Percentiles rank a stretch among this genome's conserved stretches.
Evolutionary conservation across 2,888 invertebrate species (phyloP).

Genomic region (Adelphocoris suturalis): DNA sequence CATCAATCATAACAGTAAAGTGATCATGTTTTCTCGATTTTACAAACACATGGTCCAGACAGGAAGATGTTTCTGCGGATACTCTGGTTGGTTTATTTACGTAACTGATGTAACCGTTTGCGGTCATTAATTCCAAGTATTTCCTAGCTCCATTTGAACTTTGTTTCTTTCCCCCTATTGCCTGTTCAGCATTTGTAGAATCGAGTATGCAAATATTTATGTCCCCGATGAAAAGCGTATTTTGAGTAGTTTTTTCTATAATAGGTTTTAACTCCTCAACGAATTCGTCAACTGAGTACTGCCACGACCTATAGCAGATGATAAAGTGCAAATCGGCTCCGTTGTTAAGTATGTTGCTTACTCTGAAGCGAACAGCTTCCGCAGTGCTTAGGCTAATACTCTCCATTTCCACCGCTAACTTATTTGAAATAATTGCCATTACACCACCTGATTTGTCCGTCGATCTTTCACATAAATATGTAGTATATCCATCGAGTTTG

Average conservation of each 20-base stretch:
- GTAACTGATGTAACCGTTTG: background rate
- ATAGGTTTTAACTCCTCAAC: background rate
- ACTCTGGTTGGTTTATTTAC: conserved; percentile 6
- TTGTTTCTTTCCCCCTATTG: background rate
- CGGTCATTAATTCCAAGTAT: conserved; percentile 1
- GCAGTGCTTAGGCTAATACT: background rate
- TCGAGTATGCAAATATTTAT: conserved; percentile 6
- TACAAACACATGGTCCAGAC: conserved; percentile 3
- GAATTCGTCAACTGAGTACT: background rate
- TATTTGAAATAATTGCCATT: background rate
- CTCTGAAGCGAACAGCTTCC: background rate
- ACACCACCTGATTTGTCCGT: too few relatives aligned
- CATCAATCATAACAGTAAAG: background rate
- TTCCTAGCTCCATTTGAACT: background rate
- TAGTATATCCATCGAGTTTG: background rate
- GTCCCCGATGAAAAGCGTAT: background rate
- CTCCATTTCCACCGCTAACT: background rate
- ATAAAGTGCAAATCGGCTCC: conserved; percentile 14
- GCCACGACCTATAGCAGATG: background rate
- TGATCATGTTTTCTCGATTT: background rate
- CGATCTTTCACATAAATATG: background rate
- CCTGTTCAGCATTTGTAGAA: background rate
- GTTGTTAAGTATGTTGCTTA: background rate
- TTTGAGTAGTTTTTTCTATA: background rate
- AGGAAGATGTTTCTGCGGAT: background rate